A percentile compares a stretch with the other conserved stretches of the same genome.
Evolutionary conservation across 2,888 invertebrate species (phyloP).

Genomic region (Elaeidobius kamerunicus): DNA sequence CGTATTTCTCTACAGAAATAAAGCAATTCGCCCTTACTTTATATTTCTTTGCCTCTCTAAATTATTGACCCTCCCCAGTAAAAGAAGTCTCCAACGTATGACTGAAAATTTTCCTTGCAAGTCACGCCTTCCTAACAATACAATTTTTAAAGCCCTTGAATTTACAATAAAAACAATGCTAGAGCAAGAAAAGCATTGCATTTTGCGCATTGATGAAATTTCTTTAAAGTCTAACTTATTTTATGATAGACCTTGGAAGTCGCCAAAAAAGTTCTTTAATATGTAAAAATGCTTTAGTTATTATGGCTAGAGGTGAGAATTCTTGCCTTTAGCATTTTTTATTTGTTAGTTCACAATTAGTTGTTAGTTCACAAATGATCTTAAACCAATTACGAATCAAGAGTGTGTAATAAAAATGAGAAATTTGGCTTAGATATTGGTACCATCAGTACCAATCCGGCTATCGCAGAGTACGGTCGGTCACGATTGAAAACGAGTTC

Average conservation of each 20-base stretch:
- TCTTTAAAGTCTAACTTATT: not conserved
- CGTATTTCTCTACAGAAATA: not conserved
- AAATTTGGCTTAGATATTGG: no score
- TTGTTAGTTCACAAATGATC: conserved; percentile 2
- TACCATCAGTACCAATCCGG: no score
- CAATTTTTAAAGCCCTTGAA: conserved; percentile 3
- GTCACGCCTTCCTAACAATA: conserved; percentile 3
- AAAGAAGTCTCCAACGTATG: conserved; percentile 5
- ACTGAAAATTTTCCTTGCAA: conserved; percentile 2
- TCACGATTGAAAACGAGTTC: no score
- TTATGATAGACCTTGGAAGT: no score
- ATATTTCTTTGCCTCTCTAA: conserved; percentile 1
- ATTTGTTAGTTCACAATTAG: conserved; percentile 1
- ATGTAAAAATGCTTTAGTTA: conserved; percentile 6
- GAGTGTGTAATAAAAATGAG: not conserved
- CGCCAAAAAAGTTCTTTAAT: not conserved
- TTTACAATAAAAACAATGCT: conserved; percentile 1
- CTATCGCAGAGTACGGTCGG: no score
- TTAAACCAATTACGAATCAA: conserved; percentile 5
- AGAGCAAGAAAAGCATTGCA: conserved; percentile 2
- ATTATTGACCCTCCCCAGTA: not conserved
- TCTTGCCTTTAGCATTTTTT: conserved; percentile 5
- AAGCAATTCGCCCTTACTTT: conserved; percentile 2
- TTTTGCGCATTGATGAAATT: conserved; percentile 1
- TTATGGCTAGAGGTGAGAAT: conserved; percentile 1